Evolutionary conservation across 2,797 vertebrate genomes (phyloP), one percentile per base, ranked within the genome.

Genomic region (Lates japonicus): DNA sequence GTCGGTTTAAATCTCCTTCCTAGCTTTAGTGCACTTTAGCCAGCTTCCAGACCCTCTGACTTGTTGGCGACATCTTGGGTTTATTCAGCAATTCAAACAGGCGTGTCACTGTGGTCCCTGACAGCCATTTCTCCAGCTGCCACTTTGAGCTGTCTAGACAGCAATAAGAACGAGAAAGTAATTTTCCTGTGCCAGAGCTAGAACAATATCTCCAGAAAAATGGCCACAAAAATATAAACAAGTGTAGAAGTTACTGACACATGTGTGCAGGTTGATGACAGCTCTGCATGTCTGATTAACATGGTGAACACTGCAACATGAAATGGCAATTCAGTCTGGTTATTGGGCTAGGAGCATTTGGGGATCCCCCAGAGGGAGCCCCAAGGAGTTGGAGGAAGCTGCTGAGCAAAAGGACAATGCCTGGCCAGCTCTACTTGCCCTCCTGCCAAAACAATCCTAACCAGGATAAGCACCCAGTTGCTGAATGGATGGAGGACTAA

Each of bases 381-480:
- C 22, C 39, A 65, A 6, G 42, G 51, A 46, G 55, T 1, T 44
- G 29, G 19, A 73, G 52, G 74, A 73, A 60, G 59, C 39, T 61
- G 52, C 44, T 19, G 19, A 51, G 7, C 16, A 61, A 42, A 70
- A 37, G 20, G 49, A 68, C 63, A 59, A 14, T 20, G 51, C 5
- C 61, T 74, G 48, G 16, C 31, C 37, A 41, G 29, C 57, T 64
- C 57, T 42, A 13, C 25, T 54, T 33, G 0, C 2, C 1, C 6
- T 41, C 12, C 46, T 76, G 55, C 54, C 72, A 73, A 71, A 20
- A 73, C 29, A 73, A 35, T 72, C 55, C 49, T 48, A 31, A 72
- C 60, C 29, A 62, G 17, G 22, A 60, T 44, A 61, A 74, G n/a
- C 51, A 63, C 35, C 42, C n/a, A 55, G 33, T 33, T 19, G 12